phyloP scores from a whole-genome alignment of 2,113 vertebrate species.

The Neodontobutis hainanensis region DNA sequence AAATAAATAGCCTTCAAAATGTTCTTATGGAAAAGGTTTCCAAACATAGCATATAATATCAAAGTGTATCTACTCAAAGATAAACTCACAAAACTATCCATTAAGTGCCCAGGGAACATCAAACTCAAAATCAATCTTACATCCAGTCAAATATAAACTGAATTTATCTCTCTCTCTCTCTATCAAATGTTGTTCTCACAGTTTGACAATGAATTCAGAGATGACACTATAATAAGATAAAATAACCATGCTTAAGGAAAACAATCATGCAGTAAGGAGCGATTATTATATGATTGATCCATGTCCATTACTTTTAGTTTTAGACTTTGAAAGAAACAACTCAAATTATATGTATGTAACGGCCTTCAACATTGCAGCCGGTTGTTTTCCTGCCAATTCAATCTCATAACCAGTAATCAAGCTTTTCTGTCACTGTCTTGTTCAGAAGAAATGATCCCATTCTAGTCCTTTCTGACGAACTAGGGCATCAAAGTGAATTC shows the following conservation, averaged over 20 bases:
- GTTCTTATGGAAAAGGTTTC: slow-evolving; percentile 13
- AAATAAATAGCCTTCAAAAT: slow-evolving; percentile 38
- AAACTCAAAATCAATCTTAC: neutral
- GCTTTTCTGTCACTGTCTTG: slow-evolving; percentile 1
- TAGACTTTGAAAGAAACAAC: too few relatives aligned
- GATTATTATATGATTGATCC: too few relatives aligned
- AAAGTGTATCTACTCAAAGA: slow-evolving; percentile 1
- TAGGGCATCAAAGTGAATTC: slow-evolving; percentile 39
- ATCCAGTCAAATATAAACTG: neutral
- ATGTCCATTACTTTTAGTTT: too few relatives aligned
- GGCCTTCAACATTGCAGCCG: neutral
- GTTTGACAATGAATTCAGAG: too few relatives aligned
- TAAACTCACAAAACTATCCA: too few relatives aligned
- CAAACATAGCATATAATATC: slow-evolving; percentile 7
- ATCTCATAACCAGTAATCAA: neutral
- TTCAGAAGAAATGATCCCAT: slow-evolving; percentile 16
- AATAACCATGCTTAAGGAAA: too few relatives aligned
- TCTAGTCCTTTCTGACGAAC: slow-evolving; percentile 40
- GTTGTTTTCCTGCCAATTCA: neutral
- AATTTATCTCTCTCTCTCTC: too few relatives aligned
- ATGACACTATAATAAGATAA: too few relatives aligned
- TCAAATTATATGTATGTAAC: too few relatives aligned
- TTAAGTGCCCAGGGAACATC: too few relatives aligned
- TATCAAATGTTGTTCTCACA: too few relatives aligned
- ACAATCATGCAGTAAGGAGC: too few relatives aligned